Base-by-base conservation (phyloP, 2,797 vertebrate genomes). In the Sebastes minor region DNA sequence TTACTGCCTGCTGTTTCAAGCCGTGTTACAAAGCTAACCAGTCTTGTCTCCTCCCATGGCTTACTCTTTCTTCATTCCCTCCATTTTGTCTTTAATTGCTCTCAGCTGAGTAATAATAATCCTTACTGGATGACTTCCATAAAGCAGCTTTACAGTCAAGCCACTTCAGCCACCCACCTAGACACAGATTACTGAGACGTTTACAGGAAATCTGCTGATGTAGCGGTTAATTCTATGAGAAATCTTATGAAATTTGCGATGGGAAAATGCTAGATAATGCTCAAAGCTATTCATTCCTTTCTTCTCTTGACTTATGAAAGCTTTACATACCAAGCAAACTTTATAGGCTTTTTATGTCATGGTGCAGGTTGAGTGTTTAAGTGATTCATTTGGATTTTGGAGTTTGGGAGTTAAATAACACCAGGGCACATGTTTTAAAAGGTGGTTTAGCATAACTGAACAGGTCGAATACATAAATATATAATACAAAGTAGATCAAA, bases 111-210 rank as follows among this genome's bases (percentile, higher is more conserved):
- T 69, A 83, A 88, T 86, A 85, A 88, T 93, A 94, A 95, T 94
- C 91, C 80, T 81, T 76, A 81, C 86, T 93, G 90, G 92, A 93
- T 93, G 86, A 93, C 88, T 91, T 92, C 85, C 81, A 84, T 85
- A 81, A 91, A 94, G 93, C 81, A 80, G 92, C 91, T 95, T 92
- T 92, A 78, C 76, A 78, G 78, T 86, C 86, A 90, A 89, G 59
- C 82, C 78, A 66, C 63, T 82, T 69, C 69, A 87, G 85, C 91
- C 91, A 87, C 91, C 91, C 91, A 92, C 91, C 84, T 74, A 76
- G 83, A 84, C 65, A 61, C 81, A 86, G 86, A 94, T 91, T 92
- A 92, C 49, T 59, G 56, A 67, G 88, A 80, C 75, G 33, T 86
- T 86, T 81, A 81, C 81, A 78, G 87, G 86, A 91, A 92, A 80